These are phyloP conservation scores for Ophiodon elongatus DNA, from an alignment of 2,113 vertebrate species.

Conservation along the genomic window DNA sequence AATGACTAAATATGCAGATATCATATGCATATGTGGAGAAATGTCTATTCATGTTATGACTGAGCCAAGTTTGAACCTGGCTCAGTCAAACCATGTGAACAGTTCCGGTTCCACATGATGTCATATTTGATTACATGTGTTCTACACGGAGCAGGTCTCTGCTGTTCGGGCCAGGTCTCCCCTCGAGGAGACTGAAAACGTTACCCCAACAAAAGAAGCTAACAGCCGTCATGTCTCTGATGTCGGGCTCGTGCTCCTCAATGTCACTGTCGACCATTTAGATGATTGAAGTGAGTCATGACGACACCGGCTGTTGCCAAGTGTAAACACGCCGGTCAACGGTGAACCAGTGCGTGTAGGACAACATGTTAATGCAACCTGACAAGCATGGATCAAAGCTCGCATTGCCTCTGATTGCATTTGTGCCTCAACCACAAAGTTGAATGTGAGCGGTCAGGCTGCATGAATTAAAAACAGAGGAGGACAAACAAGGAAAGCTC, in stretches of 20 bases:
- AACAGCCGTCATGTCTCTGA: slow-evolving; percentile 12
- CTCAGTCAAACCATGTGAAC: too few species aligned
- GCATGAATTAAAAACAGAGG: slow-evolving; percentile 25
- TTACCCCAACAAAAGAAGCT: too few species aligned
- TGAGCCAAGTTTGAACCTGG: background rate
- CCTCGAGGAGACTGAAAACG: background rate
- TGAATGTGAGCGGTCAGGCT: background rate
- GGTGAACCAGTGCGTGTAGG: slow-evolving; percentile 7
- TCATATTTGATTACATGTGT: background rate
- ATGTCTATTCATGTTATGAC: background rate
- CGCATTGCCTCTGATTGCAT: slow-evolving; percentile 35
- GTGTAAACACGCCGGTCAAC: slow-evolving; percentile 34
- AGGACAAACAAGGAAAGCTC: slow-evolving; percentile 13
- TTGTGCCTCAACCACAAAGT: slow-evolving; percentile 10
- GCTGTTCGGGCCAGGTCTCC: background rate
- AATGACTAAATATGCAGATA: background rate
- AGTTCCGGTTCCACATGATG: background rate
- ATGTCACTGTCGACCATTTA: slow-evolving; percentile 24
- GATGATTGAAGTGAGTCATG: slow-evolving; percentile 40
- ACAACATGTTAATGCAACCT: slow-evolving; percentile 34
- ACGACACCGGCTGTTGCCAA: slow-evolving; percentile 36
- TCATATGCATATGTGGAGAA: background rate
- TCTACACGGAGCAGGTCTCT: background rate
- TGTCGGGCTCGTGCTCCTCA: slow-evolving; percentile 7
- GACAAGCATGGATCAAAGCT: slow-evolving; percentile 58